Evolutionary conservation across 2,888 invertebrate species (phyloP), one percentile per base, ranked within the genome.

Genomic region (Caenorhabditis zanzibari): DNA sequence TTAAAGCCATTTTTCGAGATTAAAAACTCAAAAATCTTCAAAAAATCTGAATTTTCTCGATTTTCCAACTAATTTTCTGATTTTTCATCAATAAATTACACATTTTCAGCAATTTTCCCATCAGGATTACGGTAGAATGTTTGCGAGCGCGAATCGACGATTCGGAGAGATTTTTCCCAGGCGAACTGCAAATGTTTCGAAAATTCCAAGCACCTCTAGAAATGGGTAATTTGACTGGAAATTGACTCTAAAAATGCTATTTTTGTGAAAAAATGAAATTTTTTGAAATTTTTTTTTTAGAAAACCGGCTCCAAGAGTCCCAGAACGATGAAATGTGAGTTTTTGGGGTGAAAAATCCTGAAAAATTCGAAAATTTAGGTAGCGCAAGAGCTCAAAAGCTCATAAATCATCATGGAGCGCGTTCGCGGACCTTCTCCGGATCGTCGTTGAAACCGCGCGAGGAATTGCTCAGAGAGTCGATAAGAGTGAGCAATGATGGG

Each of bases 391-490:
- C 44, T 44, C 44, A 14, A n/a, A 44, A 44, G n/a, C 44, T 32
- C 32, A 32, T 32, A 4, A 32, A 32, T 7, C 32, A 32, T 7
- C 5, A 12, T 5, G 44, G 44, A 44, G 16, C 5, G 14, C 52
- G 52, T 52, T n/a, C 52, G 10, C 19, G 52, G 22, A 52, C 19
- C 6, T 22, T n/a, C n/a, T 79, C 79, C n/a, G 63, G 26, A 12
- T 59, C 79, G 38, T 12, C 26, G 12, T 38, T 71, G 26, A 24
- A 22, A 12, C 47, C 73, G 0, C 24, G 59, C 19, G 59, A 66
- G 7, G 66, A 80, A 32, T 58, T 80, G 4, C 66, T 80, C 49
- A 64, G 80, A 7, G 72, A 72, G 24, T 73, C 72, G 12, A 80
- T 80, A 80, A 44, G 80, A 52, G 80, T 73, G 32, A 32, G 32